These are phyloP conservation scores for Chaetura pelagica DNA, from an alignment of 2,113 vertebrate species.

Conservation along the genomic window DNA sequence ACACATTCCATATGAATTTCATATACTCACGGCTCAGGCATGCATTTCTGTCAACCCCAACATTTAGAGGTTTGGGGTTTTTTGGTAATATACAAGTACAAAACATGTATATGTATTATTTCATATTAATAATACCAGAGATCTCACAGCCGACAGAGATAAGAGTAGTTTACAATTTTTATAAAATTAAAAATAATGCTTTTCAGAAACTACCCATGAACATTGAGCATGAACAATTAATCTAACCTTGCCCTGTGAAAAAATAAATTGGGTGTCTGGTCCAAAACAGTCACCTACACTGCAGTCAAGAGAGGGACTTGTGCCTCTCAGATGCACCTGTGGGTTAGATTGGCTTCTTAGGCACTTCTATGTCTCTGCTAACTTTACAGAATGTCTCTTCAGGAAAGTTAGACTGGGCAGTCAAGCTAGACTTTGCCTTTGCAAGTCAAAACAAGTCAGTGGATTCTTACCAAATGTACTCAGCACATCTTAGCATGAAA, in stretches of 20 bases:
- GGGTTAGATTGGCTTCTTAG: background rate
- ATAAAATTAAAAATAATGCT: background rate
- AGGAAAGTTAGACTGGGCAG: background rate
- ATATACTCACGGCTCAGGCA: background rate
- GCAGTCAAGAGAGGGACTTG: background rate
- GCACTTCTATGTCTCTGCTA: background rate
- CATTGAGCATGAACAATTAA: background rate
- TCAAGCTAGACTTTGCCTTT: background rate
- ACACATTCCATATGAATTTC: background rate
- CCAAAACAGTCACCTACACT: background rate
- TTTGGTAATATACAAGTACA: background rate
- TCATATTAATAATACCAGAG: background rate
- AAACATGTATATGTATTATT: background rate
- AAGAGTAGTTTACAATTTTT: background rate
- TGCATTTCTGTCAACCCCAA: background rate
- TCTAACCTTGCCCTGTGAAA: background rate
- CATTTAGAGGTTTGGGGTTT: rapidly evolving
- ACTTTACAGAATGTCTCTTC: background rate
- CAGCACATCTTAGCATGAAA: background rate
- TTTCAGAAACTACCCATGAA: background rate
- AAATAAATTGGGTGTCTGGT: background rate
- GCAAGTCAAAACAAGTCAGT: background rate
- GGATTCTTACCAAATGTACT: background rate
- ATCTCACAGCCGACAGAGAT: background rate
- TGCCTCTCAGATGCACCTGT: background rate